Evolutionary conservation across 2,797 vertebrate genomes (phyloP).

Genomic region (Pseudomugil gertrudae): DNA sequence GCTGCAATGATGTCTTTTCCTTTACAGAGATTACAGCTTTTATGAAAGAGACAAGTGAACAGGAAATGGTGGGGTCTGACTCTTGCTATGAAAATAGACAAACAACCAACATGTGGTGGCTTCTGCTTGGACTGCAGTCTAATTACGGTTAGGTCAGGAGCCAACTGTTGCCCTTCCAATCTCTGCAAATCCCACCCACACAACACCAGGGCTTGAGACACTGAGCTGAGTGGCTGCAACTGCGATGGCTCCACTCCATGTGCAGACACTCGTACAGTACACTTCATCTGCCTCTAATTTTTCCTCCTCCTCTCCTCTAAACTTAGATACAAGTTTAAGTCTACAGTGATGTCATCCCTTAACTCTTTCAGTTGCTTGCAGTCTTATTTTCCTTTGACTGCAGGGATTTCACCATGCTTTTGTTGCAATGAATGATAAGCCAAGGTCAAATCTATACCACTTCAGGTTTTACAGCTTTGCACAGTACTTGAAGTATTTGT

Average conservation of each 20-base stretch:
- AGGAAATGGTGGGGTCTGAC: slow-evolving; percentile 30
- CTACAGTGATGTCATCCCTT: slow-evolving; percentile 43
- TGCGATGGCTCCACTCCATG: slow-evolving; percentile 55
- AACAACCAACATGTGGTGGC: slow-evolving; percentile 19
- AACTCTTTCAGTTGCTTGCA: slow-evolving; percentile 42
- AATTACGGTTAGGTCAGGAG: slow-evolving; percentile 51
- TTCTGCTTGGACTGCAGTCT: slow-evolving; percentile 34
- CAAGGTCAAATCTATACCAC: slow-evolving; percentile 56
- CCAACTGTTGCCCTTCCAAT: slow-evolving; percentile 51
- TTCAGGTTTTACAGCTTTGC: slow-evolving; percentile 32
- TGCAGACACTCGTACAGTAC: slow-evolving; percentile 62
- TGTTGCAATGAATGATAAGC: slow-evolving; percentile 59
- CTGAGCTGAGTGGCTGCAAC: slow-evolving; percentile 52
- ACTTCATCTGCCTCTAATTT: slow-evolving; percentile 55
- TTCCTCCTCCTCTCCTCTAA: slow-evolving; percentile 70
- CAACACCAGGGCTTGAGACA: slow-evolving; percentile 56
- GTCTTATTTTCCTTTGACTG: slow-evolving; percentile 42
- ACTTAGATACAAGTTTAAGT: slow-evolving; percentile 62
- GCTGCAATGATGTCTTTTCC: slow-evolving; percentile 52
- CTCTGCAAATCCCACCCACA: slow-evolving; percentile 56
- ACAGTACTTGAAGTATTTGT: slow-evolving; percentile 14
- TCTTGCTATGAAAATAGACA: slow-evolving; percentile 29
- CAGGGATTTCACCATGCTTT: slow-evolving; percentile 25
- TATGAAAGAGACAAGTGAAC: slow-evolving; percentile 7
- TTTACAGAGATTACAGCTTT: slow-evolving; percentile 22